Base-by-base conservation (phyloP, 2,797 vertebrate species). In the Sylvia borin region DNA sequence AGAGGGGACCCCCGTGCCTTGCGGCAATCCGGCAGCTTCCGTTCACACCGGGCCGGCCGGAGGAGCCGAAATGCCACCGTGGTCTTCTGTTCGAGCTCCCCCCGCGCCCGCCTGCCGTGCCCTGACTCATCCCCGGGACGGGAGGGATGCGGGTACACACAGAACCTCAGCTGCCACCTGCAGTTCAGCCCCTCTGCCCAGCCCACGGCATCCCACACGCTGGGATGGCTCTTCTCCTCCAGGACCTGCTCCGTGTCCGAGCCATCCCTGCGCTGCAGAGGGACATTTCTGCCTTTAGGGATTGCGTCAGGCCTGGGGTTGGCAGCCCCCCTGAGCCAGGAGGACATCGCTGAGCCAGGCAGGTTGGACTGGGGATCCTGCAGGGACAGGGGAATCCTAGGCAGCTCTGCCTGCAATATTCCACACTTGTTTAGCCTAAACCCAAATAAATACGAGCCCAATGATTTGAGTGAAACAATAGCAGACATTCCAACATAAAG, bases 401-500 rank as follows among this genome's bases (percentile, higher is more conserved):
- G 20, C 61, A 43, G 53, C 38, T 62, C 58, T 77, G 68, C n/a
- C 50, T 25, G 58, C 8, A 5, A 2, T 4, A 13, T 42, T 70
- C 66, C 36, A 36, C 9, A 1, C 70, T 96, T 68, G 19, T 67
- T 91, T 27, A 64, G 32, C 53, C 55, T 66, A 24, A 92, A 91
- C 31, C 1, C 88, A 45, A 70, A 90, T 51, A 72, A 86, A 90
- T 38, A 43, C 2, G 4, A 74, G 70, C 43, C 60, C 70, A 66
- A 84, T 32, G 62, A 60, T 75, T 60, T 16, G 29, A 34, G 50
- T 5, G 71, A 57, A 67, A 90, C 94, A 90, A 88, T 43, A 90
- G 71, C 62, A 90, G 79, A 84, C 31, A 50, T 84, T 92, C 70
- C 76, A 76, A 71, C 64, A n/a, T 47, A 32, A 78, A 84, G 94